Base-by-base conservation (phyloP, 2,113 vertebrate genomes). In the Carlito syrichta region DNA sequence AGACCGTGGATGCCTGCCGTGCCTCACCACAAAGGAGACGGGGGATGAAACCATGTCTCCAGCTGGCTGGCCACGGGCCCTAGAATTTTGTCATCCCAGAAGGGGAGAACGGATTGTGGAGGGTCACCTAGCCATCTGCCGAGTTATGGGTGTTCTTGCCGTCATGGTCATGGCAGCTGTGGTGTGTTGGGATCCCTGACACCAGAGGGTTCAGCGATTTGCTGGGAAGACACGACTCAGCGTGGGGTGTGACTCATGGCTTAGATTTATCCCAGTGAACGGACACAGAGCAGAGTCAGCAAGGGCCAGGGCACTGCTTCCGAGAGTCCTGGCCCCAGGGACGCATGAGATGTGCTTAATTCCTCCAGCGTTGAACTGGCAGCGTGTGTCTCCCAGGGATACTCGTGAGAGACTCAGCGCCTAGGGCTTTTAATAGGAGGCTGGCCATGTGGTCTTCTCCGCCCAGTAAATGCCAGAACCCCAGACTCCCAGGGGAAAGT, bases 221-320 rank as follows among this genome's bases (percentile, higher is more conserved):
- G 5, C 71, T 62, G 23, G 78, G 25, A 79, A 69, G 50, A 52
- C 11, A 73, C 45, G 32, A 25, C 73, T 19, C 43, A 20, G 22
- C 6, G 19, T 27, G n/a, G 35, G 38, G 6, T 50, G 12, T 9
- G 23, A 22, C 12, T 38, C n/a, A 19, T 0, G 0, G 32, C 45
- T 52, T 8, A 69, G 22, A 38, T 30, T 43, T 38, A 19, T 38
- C 45, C 35, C 16, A 76, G 30, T 4, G 50, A 54, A 43, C 43
- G 56, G 43, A 68, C 13, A 17, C 38, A 79, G n/a, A n/a, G 43
- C 60, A 79, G 22, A 92, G 11, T 40, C n/a, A 81, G 74, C 50
- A 23, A 45, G 45, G 50, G 58, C 32, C 19, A 20, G 58, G 69
- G 22, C 0, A 0, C 2, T 0, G 73, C 17, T 45, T 23, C 38